A percentile compares a stretch with the other conserved stretches of the same genome.
Conservation (phyloP, 2,797 vertebrate genomes). For the Acanthurus lineatus region DNA sequence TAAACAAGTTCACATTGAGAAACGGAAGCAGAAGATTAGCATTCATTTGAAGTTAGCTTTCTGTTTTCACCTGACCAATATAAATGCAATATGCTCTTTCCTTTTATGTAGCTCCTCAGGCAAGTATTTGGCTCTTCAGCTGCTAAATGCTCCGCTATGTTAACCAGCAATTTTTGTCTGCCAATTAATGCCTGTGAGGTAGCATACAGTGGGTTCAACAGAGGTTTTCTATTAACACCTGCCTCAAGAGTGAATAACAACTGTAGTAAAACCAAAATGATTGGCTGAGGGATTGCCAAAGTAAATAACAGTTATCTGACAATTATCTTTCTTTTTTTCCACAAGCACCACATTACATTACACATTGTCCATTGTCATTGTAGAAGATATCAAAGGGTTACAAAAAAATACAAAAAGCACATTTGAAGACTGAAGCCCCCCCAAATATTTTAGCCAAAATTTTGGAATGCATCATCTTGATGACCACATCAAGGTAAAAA, state of each 20-base stretch:
- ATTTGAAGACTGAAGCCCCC: too few species aligned
- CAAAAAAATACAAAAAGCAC: too few species aligned
- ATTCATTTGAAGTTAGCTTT: not conserved
- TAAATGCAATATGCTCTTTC: not conserved
- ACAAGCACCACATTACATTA: too few species aligned
- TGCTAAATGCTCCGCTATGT: not conserved
- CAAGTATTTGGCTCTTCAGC: not conserved
- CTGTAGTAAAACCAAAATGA: too few species aligned
- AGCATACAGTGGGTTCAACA: not conserved
- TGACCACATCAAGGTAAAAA: slow-evolving; percentile 2
- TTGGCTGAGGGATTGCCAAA: not conserved
- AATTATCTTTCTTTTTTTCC: too few species aligned
- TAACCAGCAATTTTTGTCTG: not conserved
- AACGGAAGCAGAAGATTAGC: not conserved
- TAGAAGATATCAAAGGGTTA: too few species aligned
- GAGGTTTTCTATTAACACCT: not conserved
- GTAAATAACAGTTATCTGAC: not conserved
- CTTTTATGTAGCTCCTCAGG: slow-evolving; percentile 5
- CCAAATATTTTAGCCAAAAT: not conserved
- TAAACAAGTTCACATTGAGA: not conserved
- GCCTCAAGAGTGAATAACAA: not conserved
- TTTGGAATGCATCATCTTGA: not conserved
- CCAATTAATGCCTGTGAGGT: not conserved
- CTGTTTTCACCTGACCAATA: not conserved
- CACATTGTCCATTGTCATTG: too few species aligned